A percentile compares a stretch with the other conserved stretches of the same genome.
Evolutionary conservation across 1,140 invertebrate species (phyloP).

Genomic region (Zophobas atratus): DNA sequence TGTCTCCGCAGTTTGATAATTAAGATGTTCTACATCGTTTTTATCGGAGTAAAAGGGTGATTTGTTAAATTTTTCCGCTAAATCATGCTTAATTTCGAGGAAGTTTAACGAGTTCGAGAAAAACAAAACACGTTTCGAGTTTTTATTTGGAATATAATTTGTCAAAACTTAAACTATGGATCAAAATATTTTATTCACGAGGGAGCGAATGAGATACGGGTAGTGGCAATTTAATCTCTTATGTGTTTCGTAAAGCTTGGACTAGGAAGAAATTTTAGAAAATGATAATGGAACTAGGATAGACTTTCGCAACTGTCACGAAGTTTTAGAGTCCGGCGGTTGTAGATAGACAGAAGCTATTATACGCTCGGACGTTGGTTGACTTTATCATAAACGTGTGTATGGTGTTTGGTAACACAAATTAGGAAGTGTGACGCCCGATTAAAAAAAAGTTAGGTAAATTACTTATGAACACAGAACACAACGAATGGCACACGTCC

Average conservation of each 20-base stretch:
- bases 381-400: conserved; percentile 13
- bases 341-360: conserved; percentile 10
- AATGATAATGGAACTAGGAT: too few relatives aligned
- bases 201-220: too few relatives aligned
- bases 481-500: too few relatives aligned
- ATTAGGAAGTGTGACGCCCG: conserved; percentile 1
- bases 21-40: conserved; percentile 6
- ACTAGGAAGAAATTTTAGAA: too few relatives aligned
- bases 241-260: too few relatives aligned
- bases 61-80: conserved; percentile 18
- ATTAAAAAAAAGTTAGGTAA: background rate
- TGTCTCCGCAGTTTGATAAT: conserved; percentile 7
- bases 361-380: conserved; percentile 17
- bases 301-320: conserved; percentile 5
- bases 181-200: too few relatives aligned
- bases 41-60: background rate
- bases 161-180: too few relatives aligned
- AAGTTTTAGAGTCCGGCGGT: background rate
- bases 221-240: too few relatives aligned
- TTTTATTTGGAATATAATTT: background rate
- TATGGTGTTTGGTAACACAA: background rate
- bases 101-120: background rate
- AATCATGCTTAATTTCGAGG: background rate
- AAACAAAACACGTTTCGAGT: conserved; percentile 1
- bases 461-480: conserved; percentile 1